Conservation (phyloP, 2,113 vertebrate genomes). For the Narcine bancroftii region DNA sequence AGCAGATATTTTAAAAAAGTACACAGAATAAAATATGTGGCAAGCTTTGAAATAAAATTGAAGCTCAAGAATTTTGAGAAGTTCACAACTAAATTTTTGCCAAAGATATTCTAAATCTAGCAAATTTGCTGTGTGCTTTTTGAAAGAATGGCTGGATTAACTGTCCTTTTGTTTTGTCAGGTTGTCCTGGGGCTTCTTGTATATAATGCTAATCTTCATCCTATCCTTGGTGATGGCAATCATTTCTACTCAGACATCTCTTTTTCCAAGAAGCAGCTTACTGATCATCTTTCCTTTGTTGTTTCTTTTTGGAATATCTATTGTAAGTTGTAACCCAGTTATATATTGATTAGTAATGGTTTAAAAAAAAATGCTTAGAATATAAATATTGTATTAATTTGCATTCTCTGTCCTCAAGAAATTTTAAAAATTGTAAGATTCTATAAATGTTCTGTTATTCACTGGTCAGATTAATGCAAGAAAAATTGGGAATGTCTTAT, state of each 20-base stretch:
- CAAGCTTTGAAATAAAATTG: background rate
- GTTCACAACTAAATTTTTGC: background rate
- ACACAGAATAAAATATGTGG: background rate
- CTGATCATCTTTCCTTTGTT: constrained; percentile 83
- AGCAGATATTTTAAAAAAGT: background rate
- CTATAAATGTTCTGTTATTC: background rate
- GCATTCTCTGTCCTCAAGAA: too few relatives aligned
- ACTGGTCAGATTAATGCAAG: background rate
- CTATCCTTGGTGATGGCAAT: constrained; percentile 90
- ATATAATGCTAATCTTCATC: constrained; percentile 75
- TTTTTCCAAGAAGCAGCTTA: constrained; percentile 86
- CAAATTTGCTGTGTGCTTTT: too few relatives aligned
- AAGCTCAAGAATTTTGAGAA: background rate
- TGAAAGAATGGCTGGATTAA: background rate
- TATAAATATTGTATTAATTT: constrained; percentile 21
- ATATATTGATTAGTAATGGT: background rate
- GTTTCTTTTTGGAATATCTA: constrained; percentile 87
- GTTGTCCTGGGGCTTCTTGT: constrained; percentile 96
- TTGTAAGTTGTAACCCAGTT: constrained; percentile 64
- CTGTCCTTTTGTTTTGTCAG: constrained; percentile 50
- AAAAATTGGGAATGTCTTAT: background rate
- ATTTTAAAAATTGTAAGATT: background rate
- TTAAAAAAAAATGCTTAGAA: background rate
- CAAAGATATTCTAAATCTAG: too few relatives aligned
- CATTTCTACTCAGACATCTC: constrained; percentile 78